phyloP scores from a whole-genome alignment of 1,140 invertebrate species.

The Neoseiulus cucumeris region DNA sequence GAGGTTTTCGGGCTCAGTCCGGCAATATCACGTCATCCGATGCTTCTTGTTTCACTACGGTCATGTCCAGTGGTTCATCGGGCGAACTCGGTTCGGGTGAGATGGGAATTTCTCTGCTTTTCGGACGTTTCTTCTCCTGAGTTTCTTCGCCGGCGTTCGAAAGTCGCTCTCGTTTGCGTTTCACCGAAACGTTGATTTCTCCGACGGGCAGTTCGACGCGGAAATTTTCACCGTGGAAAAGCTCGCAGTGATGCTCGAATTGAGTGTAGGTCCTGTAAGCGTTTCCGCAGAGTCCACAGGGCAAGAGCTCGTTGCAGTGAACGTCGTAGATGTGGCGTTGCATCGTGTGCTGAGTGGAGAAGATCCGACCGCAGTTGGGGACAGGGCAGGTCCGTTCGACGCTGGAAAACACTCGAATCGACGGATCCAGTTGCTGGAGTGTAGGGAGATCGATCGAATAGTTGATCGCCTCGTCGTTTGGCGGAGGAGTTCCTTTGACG shows the following conservation, averaged over 20 bases:
- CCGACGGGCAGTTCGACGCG: slow-evolving; percentile 1
- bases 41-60: neutral
- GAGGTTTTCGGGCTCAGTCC: neutral
- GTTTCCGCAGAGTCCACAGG: slow-evolving; percentile 2
- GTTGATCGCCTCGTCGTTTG: neutral
- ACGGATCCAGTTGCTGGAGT: neutral
- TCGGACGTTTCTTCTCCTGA: neutral
- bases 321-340: neutral
- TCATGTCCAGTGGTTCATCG: slow-evolving; percentile 1
- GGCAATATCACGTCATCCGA: neutral
- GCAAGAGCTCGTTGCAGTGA: neutral
- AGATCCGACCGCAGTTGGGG: neutral
- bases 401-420: neutral
- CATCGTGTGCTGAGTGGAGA: slow-evolving; percentile 5
- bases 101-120: too few relatives aligned
- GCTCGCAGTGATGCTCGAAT: neutral
- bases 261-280: neutral
- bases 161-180: neutral
- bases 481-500: neutral
- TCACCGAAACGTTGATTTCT: neutral
- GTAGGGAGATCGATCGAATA: slow-evolving; percentile 1
- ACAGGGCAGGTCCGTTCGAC: neutral
- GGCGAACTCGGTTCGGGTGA: neutral
- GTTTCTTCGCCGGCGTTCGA: neutral
- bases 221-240: slow-evolving; percentile 3